phyloP scores from a whole-genome alignment of 37 sponge, comb jelly and placozoan species.

The Cliona cf. orientalis region DNA sequence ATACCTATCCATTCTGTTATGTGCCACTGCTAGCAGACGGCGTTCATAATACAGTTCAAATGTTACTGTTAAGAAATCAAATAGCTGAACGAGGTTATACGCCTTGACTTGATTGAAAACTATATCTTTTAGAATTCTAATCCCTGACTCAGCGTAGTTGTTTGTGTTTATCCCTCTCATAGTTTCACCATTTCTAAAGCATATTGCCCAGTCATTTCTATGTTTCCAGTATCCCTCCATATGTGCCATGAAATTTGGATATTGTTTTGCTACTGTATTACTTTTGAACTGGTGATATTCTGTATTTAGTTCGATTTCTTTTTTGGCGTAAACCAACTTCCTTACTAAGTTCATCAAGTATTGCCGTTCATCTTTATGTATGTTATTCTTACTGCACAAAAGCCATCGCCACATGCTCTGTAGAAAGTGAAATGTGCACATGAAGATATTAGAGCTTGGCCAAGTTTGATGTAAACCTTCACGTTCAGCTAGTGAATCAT shows the following conservation, averaged over 20 bases:
- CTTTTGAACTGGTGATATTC: not conserved
- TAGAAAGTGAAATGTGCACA: not conserved
- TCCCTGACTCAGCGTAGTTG: not conserved
- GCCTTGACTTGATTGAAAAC: not conserved
- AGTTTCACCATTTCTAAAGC: not conserved
- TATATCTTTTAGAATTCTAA: not conserved
- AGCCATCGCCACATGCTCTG: not conserved
- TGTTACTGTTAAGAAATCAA: not conserved
- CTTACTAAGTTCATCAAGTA: not conserved
- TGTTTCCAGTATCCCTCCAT: not conserved
- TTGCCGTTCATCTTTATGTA: not conserved
- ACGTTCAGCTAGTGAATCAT: constrained; percentile 17
- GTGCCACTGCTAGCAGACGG: not conserved
- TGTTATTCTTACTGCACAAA: not conserved
- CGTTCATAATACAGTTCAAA: not conserved
- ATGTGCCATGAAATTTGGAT: not conserved
- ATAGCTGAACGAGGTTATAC: not conserved
- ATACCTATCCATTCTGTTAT: not conserved
- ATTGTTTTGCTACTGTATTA: not conserved
- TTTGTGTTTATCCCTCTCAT: not conserved
- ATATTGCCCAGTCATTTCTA: not conserved
- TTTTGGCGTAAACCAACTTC: not conserved
- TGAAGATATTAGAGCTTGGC: not conserved
- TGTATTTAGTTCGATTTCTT: not conserved
- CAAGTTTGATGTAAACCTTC: constrained; percentile 11